phyloP scores from a whole-genome alignment of 2,888 invertebrate genomes.

The Napeogenes sylphis region DNA sequence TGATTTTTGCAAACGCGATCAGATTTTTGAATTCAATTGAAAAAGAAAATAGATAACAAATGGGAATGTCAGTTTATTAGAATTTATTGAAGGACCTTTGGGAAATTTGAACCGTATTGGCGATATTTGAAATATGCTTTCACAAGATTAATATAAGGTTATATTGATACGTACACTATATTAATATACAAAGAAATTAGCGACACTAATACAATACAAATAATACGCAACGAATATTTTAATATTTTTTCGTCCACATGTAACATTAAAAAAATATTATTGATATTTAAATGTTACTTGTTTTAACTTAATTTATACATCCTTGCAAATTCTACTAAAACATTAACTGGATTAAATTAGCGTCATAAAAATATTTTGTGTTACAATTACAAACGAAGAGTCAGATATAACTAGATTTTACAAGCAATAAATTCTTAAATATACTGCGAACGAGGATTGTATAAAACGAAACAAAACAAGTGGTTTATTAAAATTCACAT shows the following conservation, averaged over 20 bases:
- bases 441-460: conserved; percentile 51
- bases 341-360: no score
- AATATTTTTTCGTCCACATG: no score
- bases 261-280: no score
- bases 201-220: no score
- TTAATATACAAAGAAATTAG: no score
- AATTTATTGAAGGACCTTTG: background rate
- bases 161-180: no score
- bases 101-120: background rate
- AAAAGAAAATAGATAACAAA: conserved; percentile 65
- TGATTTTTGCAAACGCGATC: conserved; percentile 64
- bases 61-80: conserved; percentile 33
- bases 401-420: conserved; percentile 34
- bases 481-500: conserved; percentile 58
- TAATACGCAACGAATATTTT: no score
- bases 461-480: conserved; percentile 57
- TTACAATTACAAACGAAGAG: conserved; percentile 15
- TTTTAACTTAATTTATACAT: no score
- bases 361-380: conserved; percentile 1
- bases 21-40: conserved; percentile 66
- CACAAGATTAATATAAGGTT: no score
- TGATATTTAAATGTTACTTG: no score
- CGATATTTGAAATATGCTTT: no score
- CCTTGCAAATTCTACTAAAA: no score
- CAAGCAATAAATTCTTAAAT: conserved; percentile 47